phyloP scores from a whole-genome alignment of 2,797 vertebrate genomes.

The Sciurus vulgaris region DNA sequence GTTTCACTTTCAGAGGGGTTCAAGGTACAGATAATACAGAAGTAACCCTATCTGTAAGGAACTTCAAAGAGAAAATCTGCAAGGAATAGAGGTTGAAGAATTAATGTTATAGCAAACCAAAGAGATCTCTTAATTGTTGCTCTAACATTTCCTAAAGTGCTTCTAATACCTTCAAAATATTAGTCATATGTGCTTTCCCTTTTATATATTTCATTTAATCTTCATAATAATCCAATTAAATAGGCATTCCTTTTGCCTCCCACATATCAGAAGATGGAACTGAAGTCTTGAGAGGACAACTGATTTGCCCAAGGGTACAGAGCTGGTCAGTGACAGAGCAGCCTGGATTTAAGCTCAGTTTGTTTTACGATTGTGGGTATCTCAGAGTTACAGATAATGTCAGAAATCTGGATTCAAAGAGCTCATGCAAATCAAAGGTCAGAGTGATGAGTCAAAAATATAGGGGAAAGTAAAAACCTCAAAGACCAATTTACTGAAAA shows the following conservation, averaged over 20 bases:
- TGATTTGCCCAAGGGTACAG: constrained; percentile 20
- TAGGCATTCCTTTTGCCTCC: background rate
- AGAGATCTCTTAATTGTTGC: background rate
- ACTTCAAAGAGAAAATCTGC: background rate
- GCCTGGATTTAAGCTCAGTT: constrained; percentile 21
- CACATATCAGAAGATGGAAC: background rate
- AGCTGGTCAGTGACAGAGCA: background rate
- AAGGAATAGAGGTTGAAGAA: background rate
- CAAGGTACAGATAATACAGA: background rate
- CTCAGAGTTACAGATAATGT: background rate
- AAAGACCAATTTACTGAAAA: background rate
- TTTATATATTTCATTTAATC: constrained; percentile 40
- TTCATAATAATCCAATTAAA: background rate
- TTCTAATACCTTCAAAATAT: background rate
- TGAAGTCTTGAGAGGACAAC: constrained; percentile 1
- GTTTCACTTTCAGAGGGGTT: background rate
- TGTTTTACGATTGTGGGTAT: background rate
- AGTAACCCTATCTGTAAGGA: background rate
- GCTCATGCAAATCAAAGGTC: constrained; percentile 42
- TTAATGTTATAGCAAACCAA: background rate
- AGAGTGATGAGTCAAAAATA: background rate
- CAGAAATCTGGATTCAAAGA: constrained; percentile 11
- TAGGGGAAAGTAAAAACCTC: background rate
- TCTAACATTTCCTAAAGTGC: background rate
- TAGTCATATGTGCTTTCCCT: background rate